phyloP scores from a whole-genome alignment of 2,888 invertebrate species.

The Bugulina stolonifera region DNA sequence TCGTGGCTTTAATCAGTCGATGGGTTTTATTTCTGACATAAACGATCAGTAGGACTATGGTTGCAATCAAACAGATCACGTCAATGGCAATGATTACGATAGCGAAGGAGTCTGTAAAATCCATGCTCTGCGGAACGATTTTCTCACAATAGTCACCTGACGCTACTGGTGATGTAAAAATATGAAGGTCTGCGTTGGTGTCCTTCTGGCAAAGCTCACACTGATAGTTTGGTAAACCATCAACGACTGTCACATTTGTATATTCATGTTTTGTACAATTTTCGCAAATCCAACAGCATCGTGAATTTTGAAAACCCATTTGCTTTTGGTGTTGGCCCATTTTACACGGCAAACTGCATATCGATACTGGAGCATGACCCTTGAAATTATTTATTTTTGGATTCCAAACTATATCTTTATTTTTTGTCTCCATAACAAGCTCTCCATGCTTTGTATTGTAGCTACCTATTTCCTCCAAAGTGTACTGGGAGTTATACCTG shows the following conservation, averaged over 20 bases:
- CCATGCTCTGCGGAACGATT: slow-evolving; percentile 22
- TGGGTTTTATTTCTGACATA: slow-evolving; percentile 31
- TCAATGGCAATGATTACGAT: slow-evolving; percentile 28
- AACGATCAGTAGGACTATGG: slow-evolving; percentile 29
- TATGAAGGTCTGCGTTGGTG: neutral
- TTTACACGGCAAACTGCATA: slow-evolving; percentile 34
- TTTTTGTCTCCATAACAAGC: neutral
- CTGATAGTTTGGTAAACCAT: slow-evolving; percentile 1
- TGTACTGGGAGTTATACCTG: neutral
- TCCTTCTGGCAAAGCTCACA: neutral
- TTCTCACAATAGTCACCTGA: neutral
- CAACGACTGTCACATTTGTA: slow-evolving; percentile 25
- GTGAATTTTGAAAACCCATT: slow-evolving; percentile 28
- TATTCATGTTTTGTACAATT: slow-evolving; percentile 33
- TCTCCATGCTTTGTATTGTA: neutral
- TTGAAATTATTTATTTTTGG: slow-evolving; percentile 13
- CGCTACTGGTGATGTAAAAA: neutral
- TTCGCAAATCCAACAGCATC: slow-evolving; percentile 37
- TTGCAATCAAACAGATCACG: slow-evolving; percentile 28
- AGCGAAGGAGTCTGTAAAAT: slow-evolving; percentile 28
- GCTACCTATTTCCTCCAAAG: neutral
- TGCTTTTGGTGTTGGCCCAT: slow-evolving; percentile 32
- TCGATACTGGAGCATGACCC: slow-evolving; percentile 29
- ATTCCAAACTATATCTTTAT: neutral
- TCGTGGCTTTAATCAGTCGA: slow-evolving; percentile 36